These are phyloP conservation scores for Mastigias papua DNA, from an alignment of 30 jellyfish, hydroid and myxozoan species.

Conservation along the genomic window DNA sequence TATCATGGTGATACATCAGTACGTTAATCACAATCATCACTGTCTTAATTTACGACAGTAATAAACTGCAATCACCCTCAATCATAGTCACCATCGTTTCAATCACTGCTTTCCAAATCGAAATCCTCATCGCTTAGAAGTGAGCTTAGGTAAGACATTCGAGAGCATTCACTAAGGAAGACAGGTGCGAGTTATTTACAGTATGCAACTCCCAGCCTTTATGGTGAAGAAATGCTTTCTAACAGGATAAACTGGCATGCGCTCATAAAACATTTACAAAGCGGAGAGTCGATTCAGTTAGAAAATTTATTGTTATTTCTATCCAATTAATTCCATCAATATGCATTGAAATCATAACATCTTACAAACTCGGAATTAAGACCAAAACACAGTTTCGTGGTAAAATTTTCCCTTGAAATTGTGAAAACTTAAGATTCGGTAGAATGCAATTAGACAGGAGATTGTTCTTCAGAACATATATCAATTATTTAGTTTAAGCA, in stretches of 20 bases:
- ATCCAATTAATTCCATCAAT: conserved; percentile 14
- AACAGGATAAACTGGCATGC: conserved; percentile 10
- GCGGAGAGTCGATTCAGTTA: conserved; percentile 6
- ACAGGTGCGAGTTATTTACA: not conserved
- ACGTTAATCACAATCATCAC: not conserved
- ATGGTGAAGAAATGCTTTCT: not conserved
- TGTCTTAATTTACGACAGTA: too few relatives aligned
- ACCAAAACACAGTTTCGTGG: not conserved
- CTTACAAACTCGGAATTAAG: not conserved
- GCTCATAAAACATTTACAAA: not conserved
- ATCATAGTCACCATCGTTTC: not conserved
- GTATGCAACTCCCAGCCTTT: not conserved
- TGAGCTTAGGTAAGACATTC: too few relatives aligned
- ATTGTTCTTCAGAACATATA: not conserved
- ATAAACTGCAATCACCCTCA: not conserved
- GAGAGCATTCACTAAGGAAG: not conserved
- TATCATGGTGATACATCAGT: not conserved
- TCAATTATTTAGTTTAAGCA: not conserved
- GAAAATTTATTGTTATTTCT: not conserved
- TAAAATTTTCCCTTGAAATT: not conserved
- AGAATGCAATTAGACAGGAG: not conserved
- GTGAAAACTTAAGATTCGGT: not conserved
- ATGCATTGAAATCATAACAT: not conserved
- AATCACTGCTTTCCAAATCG: not conserved
- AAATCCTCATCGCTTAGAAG: not conserved